These are phyloP conservation scores for Dione juno DNA, from an alignment of 2,888 invertebrate genomes.

Conservation along the genomic window DNA sequence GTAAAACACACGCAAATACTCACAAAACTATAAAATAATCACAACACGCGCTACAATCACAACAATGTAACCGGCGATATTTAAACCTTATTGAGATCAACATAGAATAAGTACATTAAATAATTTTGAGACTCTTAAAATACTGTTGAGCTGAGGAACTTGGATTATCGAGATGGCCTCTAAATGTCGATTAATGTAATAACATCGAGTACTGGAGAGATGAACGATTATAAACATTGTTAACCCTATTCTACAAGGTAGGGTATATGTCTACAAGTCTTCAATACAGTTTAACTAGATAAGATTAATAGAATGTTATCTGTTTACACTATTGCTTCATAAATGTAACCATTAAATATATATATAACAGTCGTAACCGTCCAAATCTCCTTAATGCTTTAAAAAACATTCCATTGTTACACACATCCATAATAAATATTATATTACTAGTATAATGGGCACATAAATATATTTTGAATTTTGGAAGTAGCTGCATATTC, in stretches of 20 bases:
- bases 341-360: neutral
- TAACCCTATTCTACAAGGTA: constrained; percentile 2
- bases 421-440: constrained; percentile 15
- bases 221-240: constrained; percentile 9
- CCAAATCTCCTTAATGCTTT: constrained; percentile 9
- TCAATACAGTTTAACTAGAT: neutral
- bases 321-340: constrained; percentile 1
- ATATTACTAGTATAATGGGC: constrained; percentile 15
- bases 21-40: constrained; percentile 26
- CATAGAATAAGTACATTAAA: constrained; percentile 31
- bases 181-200: constrained; percentile 12
- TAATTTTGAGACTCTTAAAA: constrained; percentile 43
- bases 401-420: constrained; percentile 2
- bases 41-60: constrained; percentile 23
- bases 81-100: constrained; percentile 36
- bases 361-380: neutral
- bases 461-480: constrained; percentile 16
- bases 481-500: constrained; percentile 12
- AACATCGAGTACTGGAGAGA: constrained; percentile 3
- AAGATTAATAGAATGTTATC: constrained; percentile 4
- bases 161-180: constrained; percentile 35
- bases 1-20: neutral
- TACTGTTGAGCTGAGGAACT: constrained; percentile 45
- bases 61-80: neutral
- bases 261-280: neutral